These are phyloP conservation scores for Psylliodes chrysocephalus DNA, from an alignment of 2,888 invertebrate genomes.

Conservation along the genomic window DNA sequence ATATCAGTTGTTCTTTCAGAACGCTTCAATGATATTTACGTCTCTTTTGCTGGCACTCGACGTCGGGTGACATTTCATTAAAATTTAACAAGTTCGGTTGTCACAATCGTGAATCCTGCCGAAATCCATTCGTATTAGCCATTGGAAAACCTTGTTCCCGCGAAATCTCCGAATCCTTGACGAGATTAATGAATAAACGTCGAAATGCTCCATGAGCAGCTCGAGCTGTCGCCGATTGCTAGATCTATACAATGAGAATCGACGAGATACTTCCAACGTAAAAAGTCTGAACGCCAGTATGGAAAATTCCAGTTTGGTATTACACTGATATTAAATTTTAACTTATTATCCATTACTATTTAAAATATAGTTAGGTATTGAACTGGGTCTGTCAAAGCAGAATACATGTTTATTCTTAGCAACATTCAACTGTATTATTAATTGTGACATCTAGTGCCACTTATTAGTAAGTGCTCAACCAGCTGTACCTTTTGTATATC, in stretches of 20 bases:
- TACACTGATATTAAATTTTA: too few species aligned
- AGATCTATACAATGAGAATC: slow-evolving; percentile 13
- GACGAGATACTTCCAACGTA: slow-evolving; percentile 2
- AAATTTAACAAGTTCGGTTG: slow-evolving; percentile 15
- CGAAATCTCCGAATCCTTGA: slow-evolving; percentile 30
- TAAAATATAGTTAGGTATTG: too few species aligned
- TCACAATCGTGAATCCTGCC: slow-evolving; percentile 14
- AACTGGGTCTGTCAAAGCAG: too few species aligned
- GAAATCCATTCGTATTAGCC: slow-evolving; percentile 31
- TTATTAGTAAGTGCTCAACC: too few species aligned
- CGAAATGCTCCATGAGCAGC: slow-evolving; percentile 16
- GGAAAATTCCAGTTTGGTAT: too few species aligned
- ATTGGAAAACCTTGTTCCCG: slow-evolving; percentile 27
- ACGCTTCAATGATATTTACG: too few species aligned
- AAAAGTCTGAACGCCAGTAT: not conserved
- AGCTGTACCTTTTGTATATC: too few species aligned
- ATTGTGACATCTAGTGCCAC: too few species aligned
- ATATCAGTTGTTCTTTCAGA: too few species aligned
- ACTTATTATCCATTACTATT: too few species aligned
- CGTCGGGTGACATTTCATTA: slow-evolving; percentile 1
- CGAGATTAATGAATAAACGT: slow-evolving; percentile 42
- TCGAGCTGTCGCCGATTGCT: slow-evolving; percentile 10
- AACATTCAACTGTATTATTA: too few species aligned
- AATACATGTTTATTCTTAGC: too few species aligned
- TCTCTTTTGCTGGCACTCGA: not conserved